Percentiles rank a stretch among this genome's conserved stretches.
phyloP scores from a whole-genome alignment of 2,113 vertebrate species.

The Coptodon rendalli region DNA sequence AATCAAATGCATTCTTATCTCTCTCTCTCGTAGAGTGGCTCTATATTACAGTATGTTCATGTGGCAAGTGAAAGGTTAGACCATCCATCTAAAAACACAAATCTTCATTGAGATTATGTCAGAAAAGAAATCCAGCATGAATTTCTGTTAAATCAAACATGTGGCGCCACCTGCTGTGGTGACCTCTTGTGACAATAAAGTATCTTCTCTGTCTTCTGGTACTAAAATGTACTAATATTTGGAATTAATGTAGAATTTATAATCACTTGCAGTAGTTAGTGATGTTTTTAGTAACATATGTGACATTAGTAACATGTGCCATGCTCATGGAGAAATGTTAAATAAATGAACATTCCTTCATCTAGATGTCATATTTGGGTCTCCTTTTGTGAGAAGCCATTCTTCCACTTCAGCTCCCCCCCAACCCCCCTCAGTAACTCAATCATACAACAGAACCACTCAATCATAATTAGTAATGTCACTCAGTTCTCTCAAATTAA shows the following conservation, averaged over 20 bases:
- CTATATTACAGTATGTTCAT: not conserved
- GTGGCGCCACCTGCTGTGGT: rapidly evolving
- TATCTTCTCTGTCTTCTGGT: not conserved
- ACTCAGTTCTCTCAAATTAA: not conserved
- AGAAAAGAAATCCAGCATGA: not conserved
- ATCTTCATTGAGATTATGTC: not conserved
- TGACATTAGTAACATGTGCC: not conserved
- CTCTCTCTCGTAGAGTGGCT: not conserved
- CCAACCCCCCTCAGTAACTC: not conserved
- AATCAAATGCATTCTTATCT: not conserved
- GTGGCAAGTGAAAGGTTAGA: not conserved
- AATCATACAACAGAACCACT: rapidly evolving
- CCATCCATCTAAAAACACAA: not conserved
- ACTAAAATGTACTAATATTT: not conserved
- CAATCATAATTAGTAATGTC: not conserved
- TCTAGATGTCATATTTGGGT: not conserved
- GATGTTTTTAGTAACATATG: rapidly evolving
- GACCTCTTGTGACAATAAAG: not conserved
- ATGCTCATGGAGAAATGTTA: not conserved
- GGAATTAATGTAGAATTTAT: not conserved
- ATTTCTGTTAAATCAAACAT: not conserved
- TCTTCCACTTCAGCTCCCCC: not conserved
- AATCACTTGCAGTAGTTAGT: not conserved
- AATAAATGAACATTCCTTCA: not conserved
- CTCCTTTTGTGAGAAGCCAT: rapidly evolving